Conservation (phyloP, 2,888 invertebrate genomes). For the Acrocera orbiculus region DNA sequence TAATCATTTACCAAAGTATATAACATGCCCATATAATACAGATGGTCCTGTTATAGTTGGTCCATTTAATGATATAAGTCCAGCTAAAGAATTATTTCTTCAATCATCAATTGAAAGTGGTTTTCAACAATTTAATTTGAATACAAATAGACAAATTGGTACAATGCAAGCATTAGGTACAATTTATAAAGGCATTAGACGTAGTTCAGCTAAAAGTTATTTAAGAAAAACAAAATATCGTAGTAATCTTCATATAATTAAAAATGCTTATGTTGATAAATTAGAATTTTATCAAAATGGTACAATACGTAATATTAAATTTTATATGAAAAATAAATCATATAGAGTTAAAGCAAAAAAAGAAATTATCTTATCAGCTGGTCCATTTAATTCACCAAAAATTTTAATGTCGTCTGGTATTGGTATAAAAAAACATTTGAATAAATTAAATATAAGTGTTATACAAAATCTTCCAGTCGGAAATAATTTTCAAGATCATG, state of each 20-base stretch:
- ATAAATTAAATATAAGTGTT: slow-evolving; percentile 40
- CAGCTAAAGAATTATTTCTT: slow-evolving; percentile 35
- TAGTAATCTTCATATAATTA: slow-evolving; percentile 26
- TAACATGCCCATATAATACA: slow-evolving; percentile 24
- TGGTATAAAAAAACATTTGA: slow-evolving; percentile 45
- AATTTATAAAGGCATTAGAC: slow-evolving; percentile 34
- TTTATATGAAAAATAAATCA: slow-evolving; percentile 45
- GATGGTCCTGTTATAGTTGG: slow-evolving; percentile 36
- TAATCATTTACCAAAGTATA: slow-evolving; percentile 2
- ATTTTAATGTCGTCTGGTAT: slow-evolving; percentile 71
- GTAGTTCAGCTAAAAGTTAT: slow-evolving; percentile 36
- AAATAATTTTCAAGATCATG: slow-evolving; percentile 57
- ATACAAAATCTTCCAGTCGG: slow-evolving; percentile 36
- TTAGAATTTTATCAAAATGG: slow-evolving; percentile 29
- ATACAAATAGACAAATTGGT: slow-evolving; percentile 39
- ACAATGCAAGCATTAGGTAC: slow-evolving; percentile 39
- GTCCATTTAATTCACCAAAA: slow-evolving; percentile 74
- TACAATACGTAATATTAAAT: slow-evolving; percentile 46
- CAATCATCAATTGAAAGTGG: slow-evolving; percentile 35
- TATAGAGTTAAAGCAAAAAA: slow-evolving; percentile 40
- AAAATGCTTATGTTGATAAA: slow-evolving; percentile 34
- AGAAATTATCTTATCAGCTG: slow-evolving; percentile 68
- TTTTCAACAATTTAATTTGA: slow-evolving; percentile 36
- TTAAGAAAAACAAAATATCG: slow-evolving; percentile 33
- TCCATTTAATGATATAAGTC: slow-evolving; percentile 22